Base-by-base conservation (phyloP, 1,140 invertebrate species). In the Drosophila lacteicornis region DNA sequence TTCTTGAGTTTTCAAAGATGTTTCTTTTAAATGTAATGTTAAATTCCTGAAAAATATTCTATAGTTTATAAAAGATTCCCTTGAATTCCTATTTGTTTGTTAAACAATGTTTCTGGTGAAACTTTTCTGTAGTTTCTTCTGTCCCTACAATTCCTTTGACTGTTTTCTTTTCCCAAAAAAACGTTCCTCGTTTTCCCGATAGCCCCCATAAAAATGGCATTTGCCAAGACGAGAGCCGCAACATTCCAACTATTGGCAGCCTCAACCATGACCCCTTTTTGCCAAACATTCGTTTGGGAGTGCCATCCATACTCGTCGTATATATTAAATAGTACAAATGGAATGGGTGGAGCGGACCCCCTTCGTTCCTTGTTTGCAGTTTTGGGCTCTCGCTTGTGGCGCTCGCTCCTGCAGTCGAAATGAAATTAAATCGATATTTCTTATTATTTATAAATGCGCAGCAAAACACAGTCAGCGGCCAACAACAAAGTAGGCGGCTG, bases 391-490 rank as follows among this genome's bases (percentile, higher is more conserved):
- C 40, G 53, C 27, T 19, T n/a, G 61, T 13, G 30, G 22, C 11
- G 36, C 30, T 33, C n/a, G 59, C 50, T 42, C 58, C 36, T 63
- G 70, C 70, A 75, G 43, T 53, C 33, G 67, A 49, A 69, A 66
- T 73, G 79, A 56, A 86, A 80, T 87, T 87, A 87, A 87, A 87
- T 87, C 83, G 83, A 87, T 87, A 87, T 82, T 82, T 66, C 73
- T 87, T 87, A 87, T 87, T 87, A 87, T 87, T 87, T 87, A 87
- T 87, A 87, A 85, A 85, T 86, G 79, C 61, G 66, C 82, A 68
- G 60, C 42, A 61, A 75, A 22, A 9, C 12, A 50, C 47, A 33
- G 30, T 33, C 70, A 75, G 65, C 11, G 7, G 43, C 9, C 45
- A 55, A 19, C n/a, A 63, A 51, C 27, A 55, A 69, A 53, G 17